phyloP scores from a whole-genome alignment of 2,113 vertebrate genomes.

The Pluvianellus socialis region DNA sequence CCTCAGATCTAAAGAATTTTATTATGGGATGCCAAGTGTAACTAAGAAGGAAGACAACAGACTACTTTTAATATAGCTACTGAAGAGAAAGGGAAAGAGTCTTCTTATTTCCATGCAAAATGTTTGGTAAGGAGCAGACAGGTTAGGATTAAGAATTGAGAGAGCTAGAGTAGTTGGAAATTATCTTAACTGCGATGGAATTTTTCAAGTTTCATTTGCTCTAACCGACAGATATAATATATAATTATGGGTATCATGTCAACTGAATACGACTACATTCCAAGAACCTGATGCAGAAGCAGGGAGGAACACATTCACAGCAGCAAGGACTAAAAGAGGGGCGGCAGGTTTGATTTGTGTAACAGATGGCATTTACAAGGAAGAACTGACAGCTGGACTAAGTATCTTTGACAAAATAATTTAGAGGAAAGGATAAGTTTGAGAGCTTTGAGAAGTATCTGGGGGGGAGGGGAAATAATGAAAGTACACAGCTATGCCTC shows the following conservation, averaged over 20 bases:
- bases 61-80: background rate
- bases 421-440: background rate
- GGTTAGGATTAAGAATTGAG: background rate
- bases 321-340: background rate
- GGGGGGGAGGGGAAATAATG: background rate
- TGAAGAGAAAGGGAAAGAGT: background rate
- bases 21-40: background rate
- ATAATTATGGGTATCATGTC: background rate
- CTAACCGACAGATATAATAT: background rate
- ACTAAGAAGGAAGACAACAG: background rate
- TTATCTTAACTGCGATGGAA: background rate
- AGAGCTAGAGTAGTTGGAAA: background rate
- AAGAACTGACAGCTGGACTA: background rate
- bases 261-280: background rate
- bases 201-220: background rate
- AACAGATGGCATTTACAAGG: background rate
- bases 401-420: background rate
- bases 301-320: background rate
- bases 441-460: background rate
- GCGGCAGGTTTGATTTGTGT: background rate
- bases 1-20: background rate
- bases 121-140: background rate
- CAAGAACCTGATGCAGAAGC: background rate
- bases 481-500: background rate
- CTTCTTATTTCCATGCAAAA: background rate